Percentiles rank a stretch among this genome's conserved stretches.
Evolutionary conservation across 2,888 invertebrate species (phyloP).

Genomic region (Seira musarum): DNA sequence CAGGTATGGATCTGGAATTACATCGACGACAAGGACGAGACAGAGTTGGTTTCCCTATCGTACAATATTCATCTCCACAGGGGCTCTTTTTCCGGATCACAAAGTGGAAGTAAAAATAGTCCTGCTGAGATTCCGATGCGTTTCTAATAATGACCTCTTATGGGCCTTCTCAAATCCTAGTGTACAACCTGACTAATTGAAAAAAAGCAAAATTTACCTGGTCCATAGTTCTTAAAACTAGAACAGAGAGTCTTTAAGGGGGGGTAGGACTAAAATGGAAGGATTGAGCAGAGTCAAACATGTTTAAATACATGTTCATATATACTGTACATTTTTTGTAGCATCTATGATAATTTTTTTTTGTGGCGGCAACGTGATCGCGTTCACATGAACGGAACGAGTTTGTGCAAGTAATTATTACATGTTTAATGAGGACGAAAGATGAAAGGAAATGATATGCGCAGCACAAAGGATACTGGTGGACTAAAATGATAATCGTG

Average conservation of each 20-base stretch:
- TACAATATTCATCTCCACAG: conserved; percentile 47
- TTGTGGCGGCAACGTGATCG: too few species aligned
- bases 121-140: conserved; percentile 45
- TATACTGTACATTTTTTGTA: too few species aligned
- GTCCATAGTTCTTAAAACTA: too few species aligned
- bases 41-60: neutral
- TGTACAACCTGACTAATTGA: neutral
- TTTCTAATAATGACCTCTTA: conserved; percentile 16
- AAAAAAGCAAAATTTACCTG: neutral
- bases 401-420: conserved; percentile 39
- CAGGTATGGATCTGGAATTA: too few species aligned
- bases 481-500: neutral
- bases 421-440: conserved; percentile 41
- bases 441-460: neutral
- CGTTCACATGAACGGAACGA: too few species aligned
- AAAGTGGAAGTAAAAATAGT: conserved; percentile 48
- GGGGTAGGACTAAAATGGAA: too few species aligned
- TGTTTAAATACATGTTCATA: too few species aligned
- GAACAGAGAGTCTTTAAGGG: too few species aligned
- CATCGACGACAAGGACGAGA: too few species aligned
- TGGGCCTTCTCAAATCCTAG: neutral
- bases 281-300: too few species aligned
- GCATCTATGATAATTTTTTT: too few species aligned
- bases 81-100: conserved; percentile 32
- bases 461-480: neutral